Base-by-base conservation (phyloP, 2,797 vertebrate species). In the Sebastes nivosus region DNA sequence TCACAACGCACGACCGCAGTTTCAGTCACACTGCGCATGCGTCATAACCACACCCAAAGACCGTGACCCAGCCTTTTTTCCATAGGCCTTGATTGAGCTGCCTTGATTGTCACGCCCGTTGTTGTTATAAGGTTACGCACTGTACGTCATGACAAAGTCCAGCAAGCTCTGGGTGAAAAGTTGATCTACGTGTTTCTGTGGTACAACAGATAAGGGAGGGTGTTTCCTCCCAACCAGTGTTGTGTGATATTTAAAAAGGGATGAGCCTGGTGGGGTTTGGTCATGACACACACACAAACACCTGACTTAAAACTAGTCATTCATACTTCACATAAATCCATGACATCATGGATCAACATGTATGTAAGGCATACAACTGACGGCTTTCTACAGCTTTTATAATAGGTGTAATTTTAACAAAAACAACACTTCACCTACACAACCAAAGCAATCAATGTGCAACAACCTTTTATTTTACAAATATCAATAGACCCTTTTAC, bases 21-120 rank as follows among this genome's bases (percentile, higher is more conserved):
- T 38, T 38, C 13, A 38, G 13, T 38, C 5, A 14, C 36, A 38
- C 36, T 6, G 36, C 36, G 36, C 36, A 38, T 38, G 36, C 13
- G 13, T 38, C 1, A 38, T 14, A 38, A 38, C 36, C 36, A 38
- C 36, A 14, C 5, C 36, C 36, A 6, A 38, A 14, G 13, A 14
- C 36, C 13, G 13, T 38, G 36, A 38, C 36, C 36, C 0, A 14
- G 36, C 36, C 36, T 38, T 6, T 14, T 38, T 38, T 38, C 13
- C 36, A 38, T 38, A 38, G 36, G 36, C 36, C 36, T 38, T 38
- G 36, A 38, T 38, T 38, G 36, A 46, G 16, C 42, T 46, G 42
- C 42, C 7, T 16, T 38, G 36, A 38, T 38, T 38, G 14, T 84
- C 90, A 73, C 93, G 77, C 92, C 92, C 81, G 3, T 18, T 22